Percentiles rank a stretch among this genome's conserved stretches.
Evolutionary conservation across 2,113 vertebrate species (phyloP).

Genomic region (Lampris megalopsis): DNA sequence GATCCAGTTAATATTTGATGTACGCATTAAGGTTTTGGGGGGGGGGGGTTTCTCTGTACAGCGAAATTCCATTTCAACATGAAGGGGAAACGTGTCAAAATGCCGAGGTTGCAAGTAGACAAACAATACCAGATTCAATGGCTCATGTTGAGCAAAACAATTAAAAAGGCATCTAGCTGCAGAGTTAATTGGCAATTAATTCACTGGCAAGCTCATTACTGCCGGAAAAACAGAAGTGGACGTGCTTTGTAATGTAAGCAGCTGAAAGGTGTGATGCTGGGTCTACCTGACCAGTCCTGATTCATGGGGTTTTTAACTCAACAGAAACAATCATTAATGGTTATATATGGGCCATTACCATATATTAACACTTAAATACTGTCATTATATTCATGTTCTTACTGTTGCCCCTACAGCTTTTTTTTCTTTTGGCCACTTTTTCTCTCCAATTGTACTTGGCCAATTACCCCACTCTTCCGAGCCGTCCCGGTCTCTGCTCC

Average conservation of each 20-base stretch:
- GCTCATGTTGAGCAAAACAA: neutral
- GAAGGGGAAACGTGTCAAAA: neutral
- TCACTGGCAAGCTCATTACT: slow-evolving; percentile 6
- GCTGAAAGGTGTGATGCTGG: neutral
- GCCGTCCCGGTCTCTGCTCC: too few relatives aligned
- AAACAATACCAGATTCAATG: neutral
- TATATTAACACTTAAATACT: too few relatives aligned
- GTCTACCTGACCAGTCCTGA: neutral
- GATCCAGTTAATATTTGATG: neutral
- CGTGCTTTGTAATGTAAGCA: slow-evolving; percentile 3
- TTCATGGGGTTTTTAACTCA: too few relatives aligned
- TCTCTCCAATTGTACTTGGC: too few relatives aligned
- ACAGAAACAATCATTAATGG: neutral
- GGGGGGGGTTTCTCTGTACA: neutral
- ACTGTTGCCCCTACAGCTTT: too few relatives aligned
- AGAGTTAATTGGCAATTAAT: slow-evolving; percentile 20
- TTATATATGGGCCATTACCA: neutral
- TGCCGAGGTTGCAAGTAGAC: neutral
- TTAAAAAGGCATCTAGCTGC: neutral
- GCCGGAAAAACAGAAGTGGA: neutral
- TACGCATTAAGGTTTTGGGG: neutral
- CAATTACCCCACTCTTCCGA: too few relatives aligned
- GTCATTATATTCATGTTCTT: too few relatives aligned
- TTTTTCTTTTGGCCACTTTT: too few relatives aligned
- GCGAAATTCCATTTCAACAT: neutral